Evolutionary conservation across 2,113 vertebrate genomes (phyloP).

Genomic region (Ceratotherium simum): DNA sequence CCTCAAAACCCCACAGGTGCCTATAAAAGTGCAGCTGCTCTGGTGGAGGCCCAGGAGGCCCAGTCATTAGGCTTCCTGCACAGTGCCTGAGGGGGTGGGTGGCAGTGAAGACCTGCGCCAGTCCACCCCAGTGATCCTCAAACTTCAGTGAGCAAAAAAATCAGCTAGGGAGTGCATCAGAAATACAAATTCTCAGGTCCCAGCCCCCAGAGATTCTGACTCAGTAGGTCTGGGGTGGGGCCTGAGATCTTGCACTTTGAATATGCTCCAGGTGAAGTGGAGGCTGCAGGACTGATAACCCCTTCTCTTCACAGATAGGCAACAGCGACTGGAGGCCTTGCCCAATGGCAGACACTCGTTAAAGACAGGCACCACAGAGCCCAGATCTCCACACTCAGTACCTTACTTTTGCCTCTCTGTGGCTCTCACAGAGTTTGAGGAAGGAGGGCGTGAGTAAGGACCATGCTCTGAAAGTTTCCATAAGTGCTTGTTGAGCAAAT

Average conservation of each 20-base stretch:
- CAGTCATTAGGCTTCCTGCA: neutral
- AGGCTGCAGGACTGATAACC: neutral
- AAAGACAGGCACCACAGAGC: neutral
- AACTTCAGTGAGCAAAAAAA: neutral
- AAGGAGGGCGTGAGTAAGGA: neutral
- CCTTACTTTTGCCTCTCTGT: accelerated
- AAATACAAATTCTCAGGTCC: neutral
- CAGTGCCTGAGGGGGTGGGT: neutral
- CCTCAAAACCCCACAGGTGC: neutral
- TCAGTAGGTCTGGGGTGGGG: neutral
- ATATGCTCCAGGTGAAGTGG: neutral
- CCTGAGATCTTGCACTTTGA: neutral
- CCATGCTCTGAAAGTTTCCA: neutral
- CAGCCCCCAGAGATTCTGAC: neutral
- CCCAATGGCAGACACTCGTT: neutral
- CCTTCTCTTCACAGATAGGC: neutral
- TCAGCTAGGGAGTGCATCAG: neutral
- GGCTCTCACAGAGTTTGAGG: neutral
- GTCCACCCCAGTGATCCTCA: neutral
- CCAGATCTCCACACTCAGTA: neutral
- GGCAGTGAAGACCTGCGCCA: neutral
- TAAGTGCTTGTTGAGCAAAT: neutral
- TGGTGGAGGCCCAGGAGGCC: neutral
- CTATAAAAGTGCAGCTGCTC: neutral
- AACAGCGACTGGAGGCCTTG: neutral